Base-by-base conservation (phyloP, 2,113 vertebrate species). In the Hipposideros armiger region DNA sequence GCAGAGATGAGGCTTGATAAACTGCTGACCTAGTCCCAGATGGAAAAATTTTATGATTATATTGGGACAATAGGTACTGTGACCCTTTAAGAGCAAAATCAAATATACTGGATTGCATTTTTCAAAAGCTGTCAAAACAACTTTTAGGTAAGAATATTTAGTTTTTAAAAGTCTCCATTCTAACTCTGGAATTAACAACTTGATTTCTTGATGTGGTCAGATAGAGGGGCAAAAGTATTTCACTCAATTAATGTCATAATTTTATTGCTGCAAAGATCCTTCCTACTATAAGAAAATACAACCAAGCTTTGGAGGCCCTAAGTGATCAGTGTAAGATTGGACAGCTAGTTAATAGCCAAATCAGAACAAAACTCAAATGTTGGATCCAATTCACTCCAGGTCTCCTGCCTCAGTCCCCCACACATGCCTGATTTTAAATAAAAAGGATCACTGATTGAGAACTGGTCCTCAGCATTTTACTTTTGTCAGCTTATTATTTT, bases 1-100 rank as follows among this genome's bases (percentile, higher is more conserved):
- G n/a, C 85, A 93, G 62, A 95, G 73, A 95, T 82, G 62, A 72
- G 10, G 62, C 85, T 47, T 78, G 83, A 93, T 96, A 88, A 92
- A 96, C 94, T 62, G 87, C 83, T 95, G 90, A 96, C 73, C 85
- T 97, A 64, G 56, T 94, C 86, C 78, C 64, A 87, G 78, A 95
- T 88, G 76, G 94, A 74, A 94, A 90, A 92, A 54, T 87, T 94
- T 91, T 95, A 95, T 94, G 92, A 94, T 94, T 91, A 66, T 83
- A 60, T 58, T 62, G 66, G 91, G 66, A 96, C 66, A 97, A 96
- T 87, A 85, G 77, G 56, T 66, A 42, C n/a, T 40, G 36, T 92
- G 93, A 90, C 92, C 95, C 91, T 96, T 94, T 96, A 98, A 96
- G 93, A 92, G 91, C 96, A 97, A 95, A 95, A 97, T 82, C 86